Evolutionary conservation across 2,888 invertebrate species (phyloP), one percentile per base, ranked within the genome.

Genomic region (Drosophila mayaguana): DNA sequence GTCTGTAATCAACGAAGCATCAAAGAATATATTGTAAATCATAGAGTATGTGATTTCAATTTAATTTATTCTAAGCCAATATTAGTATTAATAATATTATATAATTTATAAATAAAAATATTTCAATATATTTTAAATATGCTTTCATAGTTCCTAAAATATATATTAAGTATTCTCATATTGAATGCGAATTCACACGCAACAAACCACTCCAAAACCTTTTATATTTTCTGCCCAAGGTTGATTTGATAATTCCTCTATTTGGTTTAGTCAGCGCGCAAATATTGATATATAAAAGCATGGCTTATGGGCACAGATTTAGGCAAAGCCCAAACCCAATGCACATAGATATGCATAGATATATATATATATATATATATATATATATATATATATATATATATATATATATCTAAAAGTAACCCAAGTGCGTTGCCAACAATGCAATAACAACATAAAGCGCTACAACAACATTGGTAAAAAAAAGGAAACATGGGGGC

Each of bases 221-320:
- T 62, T 55, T 42, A 12, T 14, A 38, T 28, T 38, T 8, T 38
- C 55, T 66, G 45, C 28, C n/a, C 56, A 56, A 53, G 16, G 56
- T 25, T 67, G 45, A 71, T 53, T 54, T 42, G 38, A 55, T 72
- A 79, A 88, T 80, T 80, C 85, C 69, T 53, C 53, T 70, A 74
- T 79, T 76, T 72, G 80, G 60, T 38, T 38, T 61, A 59, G 60
- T 43, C 60, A 32, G 42, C 57, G 68, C 28, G 57, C 74, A 89
- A 84, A 84, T 84, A 84, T 89, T 89, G 81, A 84, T 76, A 81
- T 79, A 72, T 70, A 88, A 81, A 84, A 84, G 72, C 79, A 83
- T 70, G 77, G 87, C 74, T 79, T 72, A 75, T 81, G 66, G 81
- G 79, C 89, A 70, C 69, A 66, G 87, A 83, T 83, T 87, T 84